Conservation (phyloP, 23 tunicate genomes). For the Diplosoma virens region DNA sequence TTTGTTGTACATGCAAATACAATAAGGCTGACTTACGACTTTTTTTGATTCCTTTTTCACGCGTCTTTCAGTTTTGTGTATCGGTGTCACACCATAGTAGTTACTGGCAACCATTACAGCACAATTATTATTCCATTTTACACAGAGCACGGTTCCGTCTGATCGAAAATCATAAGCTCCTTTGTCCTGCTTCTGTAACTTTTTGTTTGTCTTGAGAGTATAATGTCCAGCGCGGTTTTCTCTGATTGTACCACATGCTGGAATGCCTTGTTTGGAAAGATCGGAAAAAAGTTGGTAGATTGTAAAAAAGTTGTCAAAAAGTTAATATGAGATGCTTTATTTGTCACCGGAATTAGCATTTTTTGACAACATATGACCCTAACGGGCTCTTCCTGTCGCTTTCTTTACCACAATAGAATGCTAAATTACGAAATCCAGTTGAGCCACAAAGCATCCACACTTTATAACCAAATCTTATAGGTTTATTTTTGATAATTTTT, state of each 20-base stretch:
- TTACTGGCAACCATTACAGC: not conserved
- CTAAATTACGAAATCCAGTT: too few relatives aligned
- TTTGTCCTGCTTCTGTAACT: not conserved
- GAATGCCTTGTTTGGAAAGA: not conserved
- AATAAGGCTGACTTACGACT: not conserved
- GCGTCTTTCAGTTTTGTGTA: not conserved
- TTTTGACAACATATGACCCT: not conserved
- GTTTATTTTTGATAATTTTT: too few relatives aligned
- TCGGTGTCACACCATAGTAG: not conserved
- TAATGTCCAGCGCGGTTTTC: not conserved
- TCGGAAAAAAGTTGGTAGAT: not conserved
- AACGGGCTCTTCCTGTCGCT: not conserved
- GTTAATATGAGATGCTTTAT: not conserved
- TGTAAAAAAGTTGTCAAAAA: constrained; percentile 18
- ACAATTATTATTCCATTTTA: constrained; percentile 9
- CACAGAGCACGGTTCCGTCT: constrained; percentile 3
- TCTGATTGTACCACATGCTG: constrained; percentile 15
- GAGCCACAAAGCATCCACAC: too few relatives aligned
- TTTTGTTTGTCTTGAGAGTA: not conserved
- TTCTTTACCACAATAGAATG: not conserved
- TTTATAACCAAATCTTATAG: too few relatives aligned
- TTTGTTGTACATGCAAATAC: not conserved
- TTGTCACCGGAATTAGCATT: not conserved
- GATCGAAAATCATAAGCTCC: constrained; percentile 11
- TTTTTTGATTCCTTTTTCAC: constrained; percentile 6